Evolutionary conservation across 23 tunicate species (phyloP), one percentile per base, ranked within the genome.

Genomic region (Corella eumyota): DNA sequence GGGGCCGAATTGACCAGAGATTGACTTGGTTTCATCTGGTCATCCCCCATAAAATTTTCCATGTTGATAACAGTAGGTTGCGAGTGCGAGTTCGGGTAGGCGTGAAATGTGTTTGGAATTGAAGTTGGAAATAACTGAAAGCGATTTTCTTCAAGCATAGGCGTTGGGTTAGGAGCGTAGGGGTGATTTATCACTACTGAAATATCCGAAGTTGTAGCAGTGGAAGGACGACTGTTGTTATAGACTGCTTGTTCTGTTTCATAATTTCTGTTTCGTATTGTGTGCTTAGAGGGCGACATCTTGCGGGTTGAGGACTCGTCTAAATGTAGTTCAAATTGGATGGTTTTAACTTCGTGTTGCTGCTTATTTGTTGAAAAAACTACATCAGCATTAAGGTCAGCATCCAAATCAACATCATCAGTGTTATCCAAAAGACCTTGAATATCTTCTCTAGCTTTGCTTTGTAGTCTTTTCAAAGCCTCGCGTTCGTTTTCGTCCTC

Each of bases 11-110:
- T 51, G 21, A 51, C 57, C n/a, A n/a, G n/a, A n/a, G n/a, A n/a
- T n/a, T n/a, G n/a, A n/a, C n/a, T n/a, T n/a, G n/a, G n/a, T n/a
- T n/a, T n/a, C n/a, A n/a, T n/a, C n/a, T n/a, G n/a, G 57, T 19
- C 23, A 5, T 6, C 33, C 32, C 53, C 34, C 17, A 35, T 27
- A 36, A 66, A 65, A 34, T 75, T 58, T 29, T 71, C 77, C 57
- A 75, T 58, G 45, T 47, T 77, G 5, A 77, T 61, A 19, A 77
- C 75, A 1, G 85, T 69, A 26, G 85, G 85, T 23, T 61, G 75
- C 1, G 71, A 38, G 40, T 45, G 28, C 13, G 70, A 3, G 4
- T 46, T 29, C 27, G 85, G 46, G 36, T 68, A 77, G 0, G 74
- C 75, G 64, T 77, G 85, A 60, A 56, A 77, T 7, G 75, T 51